Evolutionary conservation across 2,113 vertebrate species (phyloP).

Genomic region (Chlorodrepanis virens): DNA sequence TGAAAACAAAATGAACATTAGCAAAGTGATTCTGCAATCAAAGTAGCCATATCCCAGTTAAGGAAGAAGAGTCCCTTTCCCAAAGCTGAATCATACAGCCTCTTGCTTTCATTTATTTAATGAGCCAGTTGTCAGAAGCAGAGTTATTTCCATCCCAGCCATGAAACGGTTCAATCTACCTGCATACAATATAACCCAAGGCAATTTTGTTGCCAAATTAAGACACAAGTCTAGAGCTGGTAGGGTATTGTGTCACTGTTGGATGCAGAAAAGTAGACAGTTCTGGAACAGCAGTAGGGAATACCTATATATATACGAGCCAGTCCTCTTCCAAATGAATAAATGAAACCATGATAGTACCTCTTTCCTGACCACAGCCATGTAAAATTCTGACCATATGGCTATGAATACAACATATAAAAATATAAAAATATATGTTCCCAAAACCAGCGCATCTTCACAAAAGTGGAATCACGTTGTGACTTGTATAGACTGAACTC

Average conservation of each 20-base stretch:
- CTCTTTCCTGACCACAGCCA: neutral
- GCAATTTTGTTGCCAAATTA: neutral
- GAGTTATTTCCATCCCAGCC: constrained; percentile 22
- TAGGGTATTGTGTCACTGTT: neutral
- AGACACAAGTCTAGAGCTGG: neutral
- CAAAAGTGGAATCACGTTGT: constrained; percentile 13
- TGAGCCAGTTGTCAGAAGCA: constrained; percentile 13
- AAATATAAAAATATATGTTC: neutral
- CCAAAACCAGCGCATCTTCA: rapidly evolving
- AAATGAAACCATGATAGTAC: neutral
- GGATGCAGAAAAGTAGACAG: neutral
- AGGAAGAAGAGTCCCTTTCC: constrained; percentile 3
- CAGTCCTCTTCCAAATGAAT: neutral
- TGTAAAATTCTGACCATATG: neutral
- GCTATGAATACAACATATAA: neutral
- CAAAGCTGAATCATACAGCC: constrained; percentile 26
- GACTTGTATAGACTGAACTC: constrained; percentile 74
- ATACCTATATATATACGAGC: neutral
- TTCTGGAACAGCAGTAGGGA: neutral
- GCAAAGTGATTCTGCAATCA: neutral
- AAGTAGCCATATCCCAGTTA: neutral
- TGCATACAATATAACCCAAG: constrained; percentile 18
- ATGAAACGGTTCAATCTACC: constrained; percentile 76
- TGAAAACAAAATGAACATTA: neutral
- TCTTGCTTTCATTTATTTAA: neutral